phyloP scores from a whole-genome alignment of 2,797 vertebrate genomes.

The Pseudochirops cupreus region DNA sequence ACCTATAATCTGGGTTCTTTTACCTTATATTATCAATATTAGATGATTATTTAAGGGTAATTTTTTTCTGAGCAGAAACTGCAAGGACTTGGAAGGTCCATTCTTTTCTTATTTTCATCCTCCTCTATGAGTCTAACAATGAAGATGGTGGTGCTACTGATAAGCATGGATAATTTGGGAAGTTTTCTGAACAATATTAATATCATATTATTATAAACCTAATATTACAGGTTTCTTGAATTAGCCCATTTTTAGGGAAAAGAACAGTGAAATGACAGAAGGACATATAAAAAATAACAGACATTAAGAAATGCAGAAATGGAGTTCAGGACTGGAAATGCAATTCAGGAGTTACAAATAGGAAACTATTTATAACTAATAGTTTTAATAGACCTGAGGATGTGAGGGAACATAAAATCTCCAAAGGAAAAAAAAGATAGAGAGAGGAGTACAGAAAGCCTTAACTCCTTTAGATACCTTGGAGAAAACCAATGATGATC shows the following conservation, averaged over 20 bases:
- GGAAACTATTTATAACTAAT: not conserved
- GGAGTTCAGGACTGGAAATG: no score
- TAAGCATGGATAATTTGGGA: not conserved
- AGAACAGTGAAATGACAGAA: not conserved
- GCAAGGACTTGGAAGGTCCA: not conserved
- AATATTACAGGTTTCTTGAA: not conserved
- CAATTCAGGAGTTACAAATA: not conserved
- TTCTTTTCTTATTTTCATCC: not conserved
- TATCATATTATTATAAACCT: not conserved
- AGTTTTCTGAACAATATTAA: not conserved
- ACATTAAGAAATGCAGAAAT: conserved; percentile 11
- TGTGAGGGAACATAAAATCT: not conserved
- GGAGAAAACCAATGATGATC: not conserved
- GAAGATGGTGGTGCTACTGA: not conserved
- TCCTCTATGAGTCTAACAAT: not conserved
- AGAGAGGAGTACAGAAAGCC: not conserved
- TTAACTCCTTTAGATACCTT: not conserved
- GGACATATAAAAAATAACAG: not conserved
- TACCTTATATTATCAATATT: not conserved
- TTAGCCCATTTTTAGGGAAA: not conserved
- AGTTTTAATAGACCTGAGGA: not conserved
- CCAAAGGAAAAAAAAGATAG: not conserved
- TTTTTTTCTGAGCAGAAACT: not conserved
- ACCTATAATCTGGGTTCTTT: not conserved
- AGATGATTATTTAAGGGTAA: not conserved